Percentiles rank a stretch among this genome's conserved stretches.
phyloP scores from a whole-genome alignment of 2,797 vertebrate genomes.

The Crypturellus tataupa region DNA sequence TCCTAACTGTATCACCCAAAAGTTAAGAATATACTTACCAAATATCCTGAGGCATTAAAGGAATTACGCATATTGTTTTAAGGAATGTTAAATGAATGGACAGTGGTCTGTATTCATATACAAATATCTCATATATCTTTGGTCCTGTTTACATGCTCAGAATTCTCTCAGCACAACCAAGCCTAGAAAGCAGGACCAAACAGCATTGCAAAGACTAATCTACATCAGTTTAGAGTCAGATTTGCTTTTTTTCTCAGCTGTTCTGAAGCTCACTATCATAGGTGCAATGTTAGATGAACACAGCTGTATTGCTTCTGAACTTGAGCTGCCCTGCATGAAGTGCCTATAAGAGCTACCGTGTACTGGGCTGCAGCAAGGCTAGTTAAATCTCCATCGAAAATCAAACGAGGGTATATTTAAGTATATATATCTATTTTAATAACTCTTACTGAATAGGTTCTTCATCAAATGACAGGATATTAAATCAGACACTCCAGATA shows the following conservation, averaged over 20 bases:
- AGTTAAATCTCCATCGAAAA: neutral
- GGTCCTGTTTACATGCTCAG: neutral
- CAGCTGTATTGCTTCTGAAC: neutral
- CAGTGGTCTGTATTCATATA: neutral
- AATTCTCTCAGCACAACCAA: neutral
- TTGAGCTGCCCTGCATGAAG: neutral
- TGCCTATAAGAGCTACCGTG: neutral
- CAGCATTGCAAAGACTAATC: neutral
- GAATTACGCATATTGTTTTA: neutral
- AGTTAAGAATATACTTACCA: neutral
- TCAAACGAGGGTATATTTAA: neutral
- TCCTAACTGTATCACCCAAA: neutral
- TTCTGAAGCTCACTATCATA: neutral
- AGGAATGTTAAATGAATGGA: neutral
- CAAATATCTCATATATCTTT: neutral
- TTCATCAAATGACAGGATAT: neutral
- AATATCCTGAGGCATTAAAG: neutral
- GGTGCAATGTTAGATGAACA: neutral
- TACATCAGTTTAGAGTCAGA: neutral
- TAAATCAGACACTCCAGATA: neutral
- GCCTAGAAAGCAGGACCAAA: neutral
- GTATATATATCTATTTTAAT: neutral
- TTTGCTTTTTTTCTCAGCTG: neutral
- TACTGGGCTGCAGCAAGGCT: neutral
- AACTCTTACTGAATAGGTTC: neutral